Base-by-base conservation (phyloP, 1,140 invertebrate genomes). In the Euwallacea fornicatus region DNA sequence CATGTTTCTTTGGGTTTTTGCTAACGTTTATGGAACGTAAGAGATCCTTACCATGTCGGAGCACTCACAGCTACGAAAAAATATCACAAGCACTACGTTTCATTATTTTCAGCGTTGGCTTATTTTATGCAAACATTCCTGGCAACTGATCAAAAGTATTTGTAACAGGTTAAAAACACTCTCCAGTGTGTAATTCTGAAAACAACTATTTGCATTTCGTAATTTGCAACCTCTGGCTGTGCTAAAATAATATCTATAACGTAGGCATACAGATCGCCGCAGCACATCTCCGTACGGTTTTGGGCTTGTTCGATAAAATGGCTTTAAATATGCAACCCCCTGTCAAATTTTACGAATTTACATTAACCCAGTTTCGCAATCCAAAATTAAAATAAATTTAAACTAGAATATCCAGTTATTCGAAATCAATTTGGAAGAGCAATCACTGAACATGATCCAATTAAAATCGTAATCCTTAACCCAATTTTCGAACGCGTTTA, bases 381-480 rank as follows among this genome's bases (percentile, higher is more conserved):
- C 21, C 21, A 33, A 33, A 33, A 50, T 11, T 50, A 50, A 50
- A 50, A 50, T 50, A 50, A 10, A 50, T 50, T 11, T 50, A 50
- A 50, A 11, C 13, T 50, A 11, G 47, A 13, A 50, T 50, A 50
- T 10, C 21, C 13, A 50, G 10, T 50, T 50, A 50, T 13, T 50
- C 2, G 13, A 50, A 13, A 11, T 50, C 47, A 13, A 13, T 13
- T 10, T 6, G 13, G 9, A 50, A 33, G 21, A 33, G 21, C 21
- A 33, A 33, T 33, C 21, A 33, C 4, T 33, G 21, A 33, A 33
- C 7, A n/a, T 56, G 16, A 56, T 61, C 42, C 53, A 55, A 66
- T 66, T 66, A 58, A 66, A 66, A 56, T 42, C 13, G 42, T 65
- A 55, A 65, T 65, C 65, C 65, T 66, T 66, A 66, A 66, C 65